Evolutionary conservation across 2,888 invertebrate genomes (phyloP).

Genomic region (Hypomecis punctinalis): DNA sequence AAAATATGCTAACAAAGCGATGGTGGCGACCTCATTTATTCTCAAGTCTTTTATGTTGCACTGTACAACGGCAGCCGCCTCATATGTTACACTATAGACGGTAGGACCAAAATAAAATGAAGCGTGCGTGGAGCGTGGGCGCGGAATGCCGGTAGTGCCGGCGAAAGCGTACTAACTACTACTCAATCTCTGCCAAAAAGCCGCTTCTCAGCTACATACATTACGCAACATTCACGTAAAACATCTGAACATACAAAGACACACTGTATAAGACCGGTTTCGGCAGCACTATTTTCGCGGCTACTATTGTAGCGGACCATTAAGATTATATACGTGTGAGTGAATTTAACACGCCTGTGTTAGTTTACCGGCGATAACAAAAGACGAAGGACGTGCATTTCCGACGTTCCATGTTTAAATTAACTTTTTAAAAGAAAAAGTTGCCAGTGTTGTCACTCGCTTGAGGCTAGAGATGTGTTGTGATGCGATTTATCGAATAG

Average conservation of each 20-base stretch:
- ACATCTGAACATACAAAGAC: conserved; percentile 56
- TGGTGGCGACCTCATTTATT: too few species aligned
- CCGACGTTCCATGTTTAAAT: conserved; percentile 32
- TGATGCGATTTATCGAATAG: conserved; percentile 27
- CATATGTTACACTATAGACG: conserved; percentile 40
- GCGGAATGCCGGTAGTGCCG: conserved; percentile 61
- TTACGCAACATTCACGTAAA: conserved; percentile 66
- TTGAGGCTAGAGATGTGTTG: conserved; percentile 43
- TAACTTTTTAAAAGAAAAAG: conserved; percentile 34
- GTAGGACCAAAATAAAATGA: conserved; percentile 70
- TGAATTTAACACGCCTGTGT: conserved; percentile 62
- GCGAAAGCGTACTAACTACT: conserved; percentile 14
- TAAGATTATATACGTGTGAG: conserved; percentile 61
- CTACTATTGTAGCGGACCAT: conserved; percentile 62
- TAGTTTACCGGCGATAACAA: conserved; percentile 74
- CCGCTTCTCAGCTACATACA: conserved; percentile 52
- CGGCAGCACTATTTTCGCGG: conserved; percentile 66
- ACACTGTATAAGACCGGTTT: conserved; percentile 67
- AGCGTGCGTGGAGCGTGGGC: conserved; percentile 56
- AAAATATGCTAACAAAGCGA: too few species aligned
- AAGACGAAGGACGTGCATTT: conserved; percentile 66
- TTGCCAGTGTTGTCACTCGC: conserved; percentile 36
- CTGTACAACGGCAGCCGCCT: conserved; percentile 48
- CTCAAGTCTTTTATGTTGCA: too few species aligned
- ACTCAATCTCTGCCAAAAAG: conserved; percentile 55